Evolutionary conservation across 1,140 invertebrate species (phyloP).

Genomic region (Matsumurasca onukii): DNA sequence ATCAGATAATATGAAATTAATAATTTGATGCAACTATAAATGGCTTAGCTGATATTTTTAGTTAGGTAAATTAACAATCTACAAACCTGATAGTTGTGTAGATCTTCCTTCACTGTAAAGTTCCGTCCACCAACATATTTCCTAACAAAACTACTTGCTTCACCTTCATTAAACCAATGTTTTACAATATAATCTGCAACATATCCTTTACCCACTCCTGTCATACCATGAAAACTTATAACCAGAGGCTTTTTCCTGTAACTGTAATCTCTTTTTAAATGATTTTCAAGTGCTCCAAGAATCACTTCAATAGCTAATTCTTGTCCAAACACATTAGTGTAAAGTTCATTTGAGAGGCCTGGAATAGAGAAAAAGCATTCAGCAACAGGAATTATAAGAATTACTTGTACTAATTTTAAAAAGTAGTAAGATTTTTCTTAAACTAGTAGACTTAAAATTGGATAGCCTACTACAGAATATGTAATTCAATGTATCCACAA

Average conservation of each 20-base stretch:
- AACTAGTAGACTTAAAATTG: too few species aligned
- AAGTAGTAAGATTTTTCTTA: too few species aligned
- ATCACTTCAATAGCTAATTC: constrained; percentile 59
- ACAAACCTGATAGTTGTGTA: constrained; percentile 3
- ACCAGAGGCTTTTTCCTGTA: constrained; percentile 62
- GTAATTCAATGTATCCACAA: too few species aligned
- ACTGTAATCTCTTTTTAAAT: constrained; percentile 50
- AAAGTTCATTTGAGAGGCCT: too few species aligned
- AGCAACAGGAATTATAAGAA: too few species aligned
- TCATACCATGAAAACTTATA: constrained; percentile 75
- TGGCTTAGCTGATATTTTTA: background rate
- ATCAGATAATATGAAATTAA: background rate
- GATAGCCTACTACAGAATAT: too few species aligned
- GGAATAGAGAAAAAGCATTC: too few species aligned
- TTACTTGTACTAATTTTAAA: too few species aligned
- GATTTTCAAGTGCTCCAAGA: constrained; percentile 55
- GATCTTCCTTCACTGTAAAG: constrained; percentile 59
- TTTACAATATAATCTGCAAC: constrained; percentile 76
- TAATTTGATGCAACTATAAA: background rate
- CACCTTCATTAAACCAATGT: constrained; percentile 69
- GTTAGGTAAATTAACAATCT: background rate
- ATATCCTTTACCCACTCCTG: constrained; percentile 87
- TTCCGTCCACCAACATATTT: constrained; percentile 76
- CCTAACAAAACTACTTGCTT: constrained; percentile 77
- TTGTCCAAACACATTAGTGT: constrained; percentile 68